These are phyloP conservation scores for Sphaeridia pumilis DNA, from an alignment of 2,888 invertebrate genomes.

Conservation along the genomic window DNA sequence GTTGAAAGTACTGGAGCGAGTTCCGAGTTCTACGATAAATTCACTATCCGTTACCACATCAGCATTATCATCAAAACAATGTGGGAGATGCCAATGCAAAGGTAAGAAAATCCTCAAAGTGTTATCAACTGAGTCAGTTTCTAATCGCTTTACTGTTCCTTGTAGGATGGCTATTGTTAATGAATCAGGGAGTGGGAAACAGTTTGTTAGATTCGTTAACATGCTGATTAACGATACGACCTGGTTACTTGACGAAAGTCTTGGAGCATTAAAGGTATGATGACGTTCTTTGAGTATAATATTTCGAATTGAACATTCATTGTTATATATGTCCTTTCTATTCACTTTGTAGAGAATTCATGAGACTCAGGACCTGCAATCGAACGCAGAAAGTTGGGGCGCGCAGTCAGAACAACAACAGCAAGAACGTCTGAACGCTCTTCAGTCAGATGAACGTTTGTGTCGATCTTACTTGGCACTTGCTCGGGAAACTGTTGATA, in stretches of 20 bases:
- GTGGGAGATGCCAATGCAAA: slow-evolving; percentile 85
- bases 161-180: no score
- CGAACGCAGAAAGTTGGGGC: slow-evolving; percentile 55
- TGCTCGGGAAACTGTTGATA: slow-evolving; percentile 91
- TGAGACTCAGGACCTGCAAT: slow-evolving; percentile 71
- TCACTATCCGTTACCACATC: slow-evolving; percentile 95
- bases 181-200: slow-evolving; percentile 76
- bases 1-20: slow-evolving; percentile 95
- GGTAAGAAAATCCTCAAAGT: no score
- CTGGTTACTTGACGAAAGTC: slow-evolving; percentile 88
- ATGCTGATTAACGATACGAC: slow-evolving; percentile 99
- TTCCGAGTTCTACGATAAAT: slow-evolving; percentile 98
- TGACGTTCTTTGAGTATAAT: no score
- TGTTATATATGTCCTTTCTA: no score
- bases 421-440: slow-evolving; percentile 62
- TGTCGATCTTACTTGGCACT: slow-evolving; percentile 82
- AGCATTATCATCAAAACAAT: slow-evolving; percentile 91
- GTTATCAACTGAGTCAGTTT: no score
- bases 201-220: slow-evolving; percentile 93
- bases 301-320: no score
- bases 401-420: slow-evolving; percentile 55
- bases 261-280: slow-evolving; percentile 68
- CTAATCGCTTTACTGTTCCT: no score
- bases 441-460: slow-evolving; percentile 72
- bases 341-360: slow-evolving; percentile 44